Evolutionary conservation across 1,140 invertebrate genomes (phyloP).

Genomic region (Temnothorax longispinosus): DNA sequence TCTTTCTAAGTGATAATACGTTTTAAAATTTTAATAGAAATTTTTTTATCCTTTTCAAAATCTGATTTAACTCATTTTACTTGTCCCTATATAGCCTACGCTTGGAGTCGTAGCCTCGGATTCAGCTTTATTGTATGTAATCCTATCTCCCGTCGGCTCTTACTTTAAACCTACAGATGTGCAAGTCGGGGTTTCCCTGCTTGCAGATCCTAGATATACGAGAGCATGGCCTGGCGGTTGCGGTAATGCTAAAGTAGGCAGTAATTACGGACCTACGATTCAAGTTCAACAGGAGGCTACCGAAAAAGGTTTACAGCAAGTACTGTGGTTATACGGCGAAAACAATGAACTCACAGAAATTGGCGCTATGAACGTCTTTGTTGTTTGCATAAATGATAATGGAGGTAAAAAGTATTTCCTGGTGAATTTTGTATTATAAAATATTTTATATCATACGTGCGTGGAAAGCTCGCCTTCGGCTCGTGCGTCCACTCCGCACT

Average conservation of each 20-base stretch:
- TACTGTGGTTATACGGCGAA: slow-evolving; percentile 98
- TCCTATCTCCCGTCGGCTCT: slow-evolving; percentile 96
- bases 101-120: slow-evolving; percentile 95
- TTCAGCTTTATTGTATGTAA: slow-evolving; percentile 95
- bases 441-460: too few relatives aligned
- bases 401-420: slow-evolving; percentile 90
- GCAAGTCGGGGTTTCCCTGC: slow-evolving; percentile 86
- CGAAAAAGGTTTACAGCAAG: slow-evolving; percentile 95
- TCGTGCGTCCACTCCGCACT: too few relatives aligned
- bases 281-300: slow-evolving; percentile 93
- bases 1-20: background rate
- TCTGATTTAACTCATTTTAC: background rate
- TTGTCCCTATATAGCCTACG: slow-evolving; percentile 89
- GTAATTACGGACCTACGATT: slow-evolving; percentile 96
- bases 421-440: background rate
- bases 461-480: too few relatives aligned
- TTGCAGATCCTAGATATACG: slow-evolving; percentile 93
- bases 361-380: slow-evolving; percentile 99
- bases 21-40: background rate
- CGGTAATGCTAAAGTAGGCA: slow-evolving; percentile 97
- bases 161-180: slow-evolving; percentile 92
- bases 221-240: slow-evolving; percentile 98
- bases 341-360: slow-evolving; percentile 98
- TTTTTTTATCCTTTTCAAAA: background rate
- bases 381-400: slow-evolving; percentile 94